A percentile compares a stretch with the other conserved stretches of the same genome.
phyloP scores from a whole-genome alignment of 2,888 invertebrate genomes.

The Oxytorus armatus region DNA sequence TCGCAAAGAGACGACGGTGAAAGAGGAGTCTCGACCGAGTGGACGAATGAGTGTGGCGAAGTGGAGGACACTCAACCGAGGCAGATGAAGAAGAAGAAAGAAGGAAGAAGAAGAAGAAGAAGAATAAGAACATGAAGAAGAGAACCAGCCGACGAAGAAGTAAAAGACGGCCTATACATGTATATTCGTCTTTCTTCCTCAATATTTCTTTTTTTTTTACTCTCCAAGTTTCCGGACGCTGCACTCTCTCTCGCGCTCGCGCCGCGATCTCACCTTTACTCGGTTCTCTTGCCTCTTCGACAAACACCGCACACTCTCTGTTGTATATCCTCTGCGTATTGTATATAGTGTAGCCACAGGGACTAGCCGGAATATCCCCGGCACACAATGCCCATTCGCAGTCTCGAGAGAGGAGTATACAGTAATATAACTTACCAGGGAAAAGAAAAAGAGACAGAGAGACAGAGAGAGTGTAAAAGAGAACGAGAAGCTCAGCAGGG shows the following conservation, averaged over 20 bases:
- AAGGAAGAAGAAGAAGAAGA: constrained; percentile 13
- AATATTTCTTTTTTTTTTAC: constrained; percentile 38
- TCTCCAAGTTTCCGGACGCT: constrained; percentile 57
- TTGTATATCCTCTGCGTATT: constrained; percentile 1
- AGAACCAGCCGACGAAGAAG: constrained; percentile 8
- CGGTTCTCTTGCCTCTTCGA: constrained; percentile 46
- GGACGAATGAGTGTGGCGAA: constrained; percentile 59
- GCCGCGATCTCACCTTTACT: constrained; percentile 29
- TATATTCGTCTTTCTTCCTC: constrained; percentile 43
- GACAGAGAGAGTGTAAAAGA: constrained; percentile 41
- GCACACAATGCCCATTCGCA: constrained; percentile 41
- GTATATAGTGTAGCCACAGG: constrained; percentile 31
- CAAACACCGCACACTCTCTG: constrained; percentile 41
- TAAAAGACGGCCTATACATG: constrained; percentile 17
- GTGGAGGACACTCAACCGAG: constrained; percentile 47
- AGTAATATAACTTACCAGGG: constrained; percentile 38
- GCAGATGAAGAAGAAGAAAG: constrained; percentile 21
- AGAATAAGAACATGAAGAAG: constrained; percentile 15
- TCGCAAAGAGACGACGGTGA: constrained; percentile 41
- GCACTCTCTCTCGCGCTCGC: constrained; percentile 49
- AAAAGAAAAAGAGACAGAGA: constrained; percentile 35
- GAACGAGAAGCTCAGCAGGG: constrained; percentile 56
- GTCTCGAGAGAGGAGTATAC: constrained; percentile 34
- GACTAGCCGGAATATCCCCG: constrained; percentile 31
- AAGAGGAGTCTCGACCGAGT: constrained; percentile 22